A percentile compares a stretch with the other conserved stretches of the same genome.
phyloP scores from a whole-genome alignment of 2,113 vertebrate genomes.

The Copsychus sechellarum region DNA sequence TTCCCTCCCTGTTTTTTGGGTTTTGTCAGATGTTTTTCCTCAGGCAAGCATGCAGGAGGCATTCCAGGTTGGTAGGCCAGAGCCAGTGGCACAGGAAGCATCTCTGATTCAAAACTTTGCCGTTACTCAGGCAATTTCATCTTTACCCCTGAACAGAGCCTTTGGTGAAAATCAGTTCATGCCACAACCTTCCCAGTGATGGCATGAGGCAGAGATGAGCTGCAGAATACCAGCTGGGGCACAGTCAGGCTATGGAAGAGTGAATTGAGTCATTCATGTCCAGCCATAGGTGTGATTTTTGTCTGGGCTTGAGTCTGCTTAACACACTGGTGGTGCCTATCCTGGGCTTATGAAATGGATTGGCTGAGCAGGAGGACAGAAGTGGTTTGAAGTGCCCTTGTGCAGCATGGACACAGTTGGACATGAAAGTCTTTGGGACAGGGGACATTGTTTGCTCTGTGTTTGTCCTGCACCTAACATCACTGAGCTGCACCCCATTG shows the following conservation, averaged over 20 bases:
- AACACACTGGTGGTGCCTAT: background rate
- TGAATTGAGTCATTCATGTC: background rate
- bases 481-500: background rate
- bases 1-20: background rate
- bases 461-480: background rate
- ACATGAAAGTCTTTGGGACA: background rate
- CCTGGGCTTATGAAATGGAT: constrained; percentile 1
- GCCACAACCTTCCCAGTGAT: background rate
- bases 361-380: background rate
- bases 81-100: background rate
- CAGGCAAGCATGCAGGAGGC: background rate
- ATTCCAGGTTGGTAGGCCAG: background rate
- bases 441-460: background rate
- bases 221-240: background rate
- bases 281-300: constrained; percentile 3
- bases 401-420: background rate
- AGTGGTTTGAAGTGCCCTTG: background rate
- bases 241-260: background rate
- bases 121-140: background rate
- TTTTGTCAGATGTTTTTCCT: constrained; percentile 16
- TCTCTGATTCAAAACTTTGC: background rate
- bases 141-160: background rate
- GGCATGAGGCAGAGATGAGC: background rate
- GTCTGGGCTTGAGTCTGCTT: background rate
- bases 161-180: background rate